Percentiles rank a stretch among this genome's conserved stretches.
Conservation (phyloP, 2,113 vertebrate species). For the Daboia siamensis region DNA sequence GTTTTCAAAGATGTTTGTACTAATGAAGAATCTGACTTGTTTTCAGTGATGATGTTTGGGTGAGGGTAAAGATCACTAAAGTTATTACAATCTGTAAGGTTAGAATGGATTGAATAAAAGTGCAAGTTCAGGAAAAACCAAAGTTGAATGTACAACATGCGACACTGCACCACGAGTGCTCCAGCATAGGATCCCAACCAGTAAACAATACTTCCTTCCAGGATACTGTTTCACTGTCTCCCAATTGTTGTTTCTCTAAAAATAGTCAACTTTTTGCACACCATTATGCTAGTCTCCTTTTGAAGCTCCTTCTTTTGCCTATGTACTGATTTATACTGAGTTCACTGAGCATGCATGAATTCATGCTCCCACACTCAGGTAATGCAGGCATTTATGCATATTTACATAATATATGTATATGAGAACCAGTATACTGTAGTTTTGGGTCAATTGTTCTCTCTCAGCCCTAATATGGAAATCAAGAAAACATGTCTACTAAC, state of each 20-base stretch:
- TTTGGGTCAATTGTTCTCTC: background rate
- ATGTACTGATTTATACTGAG: no score
- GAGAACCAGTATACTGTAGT: background rate
- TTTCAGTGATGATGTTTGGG: slow-evolving; percentile 24
- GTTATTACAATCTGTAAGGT: background rate
- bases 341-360: no score
- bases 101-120: background rate
- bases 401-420: no score
- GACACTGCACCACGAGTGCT: background rate
- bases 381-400: no score
- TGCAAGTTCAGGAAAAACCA: background rate
- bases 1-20: background rate
- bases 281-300: no score
- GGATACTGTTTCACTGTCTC: background rate
- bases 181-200: background rate
- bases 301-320: no score
- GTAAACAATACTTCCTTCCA: background rate
- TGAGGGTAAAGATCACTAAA: slow-evolving; percentile 7
- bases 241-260: background rate
- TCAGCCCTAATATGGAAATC: background rate
- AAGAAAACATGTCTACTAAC: background rate
- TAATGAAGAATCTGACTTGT: background rate
- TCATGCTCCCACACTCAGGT: no score
- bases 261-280: background rate
- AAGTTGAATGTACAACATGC: background rate